Evolutionary conservation across 2,113 vertebrate genomes (phyloP).

Genomic region (Acanthisitta chloris): DNA sequence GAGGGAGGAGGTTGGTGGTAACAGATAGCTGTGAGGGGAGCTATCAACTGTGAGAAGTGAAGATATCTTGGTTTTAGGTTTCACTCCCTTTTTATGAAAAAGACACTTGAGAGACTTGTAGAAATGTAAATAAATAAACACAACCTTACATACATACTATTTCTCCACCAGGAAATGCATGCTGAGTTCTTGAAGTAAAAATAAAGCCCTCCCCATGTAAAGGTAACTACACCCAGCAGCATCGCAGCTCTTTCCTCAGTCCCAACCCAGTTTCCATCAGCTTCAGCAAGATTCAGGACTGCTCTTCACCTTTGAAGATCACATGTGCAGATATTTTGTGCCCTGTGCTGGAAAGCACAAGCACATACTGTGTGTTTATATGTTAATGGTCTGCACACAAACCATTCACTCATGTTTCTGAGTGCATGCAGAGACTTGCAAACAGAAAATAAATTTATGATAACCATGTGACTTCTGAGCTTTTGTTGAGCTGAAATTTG

Average conservation of each 20-base stretch:
- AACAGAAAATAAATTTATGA: background rate
- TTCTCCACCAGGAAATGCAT: background rate
- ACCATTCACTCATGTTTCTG: background rate
- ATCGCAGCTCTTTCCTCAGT: background rate
- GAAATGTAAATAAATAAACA: background rate
- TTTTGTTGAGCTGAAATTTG: background rate
- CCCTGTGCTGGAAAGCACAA: background rate
- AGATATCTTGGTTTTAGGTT: background rate
- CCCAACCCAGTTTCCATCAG: background rate
- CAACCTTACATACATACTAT: fast-evolving
- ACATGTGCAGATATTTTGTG: background rate
- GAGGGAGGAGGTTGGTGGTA: background rate
- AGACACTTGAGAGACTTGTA: background rate
- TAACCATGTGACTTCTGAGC: background rate
- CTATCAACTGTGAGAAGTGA: background rate
- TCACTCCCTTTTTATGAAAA: background rate
- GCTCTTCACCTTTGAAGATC: background rate
- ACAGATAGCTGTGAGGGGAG: background rate
- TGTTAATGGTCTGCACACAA: background rate
- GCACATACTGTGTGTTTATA: fast-evolving
- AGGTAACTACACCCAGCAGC: background rate
- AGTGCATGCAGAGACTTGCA: background rate
- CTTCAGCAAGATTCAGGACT: background rate
- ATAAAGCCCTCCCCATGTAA: background rate
- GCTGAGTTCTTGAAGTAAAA: background rate